Evolutionary conservation across 2,797 vertebrate species (phyloP), one percentile per base, ranked within the genome.

Genomic region (Neoniphon sammara): DNA sequence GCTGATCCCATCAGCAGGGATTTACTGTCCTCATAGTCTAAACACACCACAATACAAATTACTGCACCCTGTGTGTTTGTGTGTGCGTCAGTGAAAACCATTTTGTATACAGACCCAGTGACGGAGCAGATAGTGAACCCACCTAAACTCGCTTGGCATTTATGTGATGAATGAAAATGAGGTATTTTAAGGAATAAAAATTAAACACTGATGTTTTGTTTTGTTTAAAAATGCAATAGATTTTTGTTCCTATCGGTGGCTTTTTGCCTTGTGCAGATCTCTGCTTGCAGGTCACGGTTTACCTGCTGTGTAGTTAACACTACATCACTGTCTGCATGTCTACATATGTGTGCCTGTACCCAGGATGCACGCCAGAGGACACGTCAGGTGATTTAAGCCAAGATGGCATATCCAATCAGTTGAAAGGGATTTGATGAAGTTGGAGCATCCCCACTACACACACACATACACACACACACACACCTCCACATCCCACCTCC

Each of bases 1-100:
- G 67, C 54, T 90, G 81, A 92, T 90, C 88, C 81, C 78, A 88
- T 90, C 87, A 81, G 27, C 60, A 46, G 72, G 82, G 89, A 89
- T 90, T 90, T 88, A 80, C 71, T 60, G 61, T 71, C 70, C 68
- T 60, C 80, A 75, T 74, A n/a, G 59, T 60, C 46, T 25, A 56
- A 85, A 84, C 78, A 68, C 87, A 88, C 61, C 60, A 63, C 70
- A 53, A 65, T 58, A 52, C 34, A 80, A 85, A 83, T 77, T 65
- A 87, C 49, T 50, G 50, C 47, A 72, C 42, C 44, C 46, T 60
- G 8, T 25, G 58, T 60, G 58, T 44, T 36, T 44, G 58, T 44
- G 58, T 61, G 59, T 27, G 59, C 27, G 59, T 46, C 21, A 12
- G 23, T 21, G 27, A 55, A 25, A 39, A 21, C 27, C 23, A 15